These are phyloP conservation scores for Pseudoips prasinana DNA, from an alignment of 2,888 invertebrate genomes.

Conservation along the genomic window DNA sequence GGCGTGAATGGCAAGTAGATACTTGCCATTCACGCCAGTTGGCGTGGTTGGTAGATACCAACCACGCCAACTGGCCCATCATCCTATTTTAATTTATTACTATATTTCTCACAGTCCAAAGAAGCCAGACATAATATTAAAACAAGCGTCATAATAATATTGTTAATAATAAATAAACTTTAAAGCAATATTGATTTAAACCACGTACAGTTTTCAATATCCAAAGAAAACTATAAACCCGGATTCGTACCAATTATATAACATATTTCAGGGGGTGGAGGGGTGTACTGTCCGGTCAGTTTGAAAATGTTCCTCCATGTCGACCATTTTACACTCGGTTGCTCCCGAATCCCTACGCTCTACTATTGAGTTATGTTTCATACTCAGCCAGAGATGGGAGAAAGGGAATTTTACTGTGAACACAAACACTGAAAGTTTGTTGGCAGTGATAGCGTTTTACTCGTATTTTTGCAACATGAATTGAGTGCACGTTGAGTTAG, in stretches of 20 bases:
- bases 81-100: no score
- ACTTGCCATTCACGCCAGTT: no score
- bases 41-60: no score
- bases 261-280: constrained; percentile 55
- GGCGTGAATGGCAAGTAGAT: no score
- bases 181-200: no score
- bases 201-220: no score
- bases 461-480: not conserved
- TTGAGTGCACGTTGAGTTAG: not conserved
- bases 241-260: constrained; percentile 32
- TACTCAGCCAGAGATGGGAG: constrained; percentile 46
- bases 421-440: constrained; percentile 34
- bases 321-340: constrained; percentile 73
- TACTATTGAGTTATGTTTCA: constrained; percentile 73
- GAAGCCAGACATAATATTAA: no score
- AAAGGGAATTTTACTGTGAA: constrained; percentile 42
- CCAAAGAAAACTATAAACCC: constrained; percentile 14
- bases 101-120: no score
- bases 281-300: constrained; percentile 60
- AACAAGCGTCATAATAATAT: no score
- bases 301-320: constrained; percentile 69
- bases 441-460: constrained; percentile 11
- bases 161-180: no score
- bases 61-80: no score
- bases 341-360: constrained; percentile 60